Evolutionary conservation across 2,797 vertebrate genomes (phyloP), one percentile per base, ranked within the genome.

Genomic region (Pempheris klunzingeri): DNA sequence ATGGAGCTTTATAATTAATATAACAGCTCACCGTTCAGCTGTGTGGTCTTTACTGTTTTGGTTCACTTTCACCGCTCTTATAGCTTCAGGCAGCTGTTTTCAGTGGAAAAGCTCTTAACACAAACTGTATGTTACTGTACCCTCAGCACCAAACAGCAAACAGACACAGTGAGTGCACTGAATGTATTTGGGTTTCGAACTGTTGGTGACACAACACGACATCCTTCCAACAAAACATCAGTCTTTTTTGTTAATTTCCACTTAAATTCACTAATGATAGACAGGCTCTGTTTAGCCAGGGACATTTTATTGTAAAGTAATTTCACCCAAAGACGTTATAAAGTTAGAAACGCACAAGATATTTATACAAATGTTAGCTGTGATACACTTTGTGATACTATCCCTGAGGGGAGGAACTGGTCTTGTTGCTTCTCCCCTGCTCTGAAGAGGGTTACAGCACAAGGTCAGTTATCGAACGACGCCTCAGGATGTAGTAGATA

Each of bases 381-480:
- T 34, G 64, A 64, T 80, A 30, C 26, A 57, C 61, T 71, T 67
- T 34, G 57, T 47, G 74, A 80, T 43, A 24, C 47, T 30, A 44
- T 77, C 24, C 71, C 85, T 30, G 57, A 75, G 76, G 78, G 64
- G 39, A 77, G 61, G 39, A 58, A 46, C 80, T 73, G 65, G 70
- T 83, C 70, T 80, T 71, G 11, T 57, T 10, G n/a, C 61, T 74
- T 61, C 41, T 34, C 61, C 58, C 57, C 43, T 57, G 32, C 15
- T 64, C 67, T 67, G 15, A 41, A 59, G 49, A 62, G 84, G 82
- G 82, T 82, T 78, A 82, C 41, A 77, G 52, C 39, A 28, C 62
- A 66, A 54, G 81, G 78, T 83, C 86, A 75, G 80, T 71, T 85
- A 71, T 83, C 4, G 66, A 84, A 58, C 57, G 14, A 84, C 41